Base-by-base conservation (phyloP, 2,113 vertebrate genomes). In the Ailurus styani region DNA sequence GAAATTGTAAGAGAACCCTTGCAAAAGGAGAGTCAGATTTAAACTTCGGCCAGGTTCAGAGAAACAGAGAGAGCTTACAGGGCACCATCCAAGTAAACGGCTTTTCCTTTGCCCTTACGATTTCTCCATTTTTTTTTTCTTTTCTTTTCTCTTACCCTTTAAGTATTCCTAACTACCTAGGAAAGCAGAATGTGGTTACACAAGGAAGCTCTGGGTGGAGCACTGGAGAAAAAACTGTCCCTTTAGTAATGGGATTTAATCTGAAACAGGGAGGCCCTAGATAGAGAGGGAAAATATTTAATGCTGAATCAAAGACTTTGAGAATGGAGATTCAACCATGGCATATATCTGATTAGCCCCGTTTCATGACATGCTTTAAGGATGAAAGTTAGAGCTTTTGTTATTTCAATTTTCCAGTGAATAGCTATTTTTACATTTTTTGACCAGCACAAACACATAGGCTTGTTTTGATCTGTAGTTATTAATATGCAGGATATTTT, bases 401-500 rank as follows among this genome's bases (percentile, higher is more conserved):
- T 42, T 85, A 81, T n/a, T 90, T 95, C 47, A 62, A n/a, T 47
- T 81, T 60, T 85, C 60, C 10, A 68, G 62, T 75, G 20, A 75
- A 34, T 68, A 60, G 21, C 9, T 72, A 57, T 47, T 92, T 87
- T 52, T n/a, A 20, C 13, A 3, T 75, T 29, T 90, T 90, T 54
- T 54, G 29, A 52, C 3, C 20, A 86, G 6, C 2, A 52, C 17
- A 68, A 75, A 81, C 45, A 54, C 31, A 3, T n/a, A 73, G 37
- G 0, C 64, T 79, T 37, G 8, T 66, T 93, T 87, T 75, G 21
- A 20, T 86, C 3, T 89, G 0, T 52, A 57, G 23, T 90, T 92
- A 37, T 37, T 88, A 62, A 60, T 42, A 40, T n/a, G 15, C 73
- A 85, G 20, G 3, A 87, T 70, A 68, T 40, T 93, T 89, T 81